Evolutionary conservation across 2,888 invertebrate genomes (phyloP), one percentile per base, ranked within the genome.

Genomic region (Oligia latruncula): DNA sequence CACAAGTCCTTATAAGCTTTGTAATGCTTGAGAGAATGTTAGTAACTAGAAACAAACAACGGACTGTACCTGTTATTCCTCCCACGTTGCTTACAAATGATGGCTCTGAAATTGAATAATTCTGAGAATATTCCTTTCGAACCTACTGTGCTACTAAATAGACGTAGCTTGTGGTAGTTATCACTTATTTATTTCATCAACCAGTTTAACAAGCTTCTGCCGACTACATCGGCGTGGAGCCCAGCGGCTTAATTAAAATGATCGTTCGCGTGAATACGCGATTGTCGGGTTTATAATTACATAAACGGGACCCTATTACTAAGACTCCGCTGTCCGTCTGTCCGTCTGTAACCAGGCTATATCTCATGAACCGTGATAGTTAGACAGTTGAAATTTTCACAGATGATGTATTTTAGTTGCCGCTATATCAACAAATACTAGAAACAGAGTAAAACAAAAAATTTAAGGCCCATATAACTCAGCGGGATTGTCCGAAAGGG

Each of bases 21-120:
- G 40, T 13, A 35, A 52, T 49, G 4, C 60, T 4, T 43, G 17
- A 43, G 52, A 40, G 20, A 66, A 49, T 49, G 6, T n/a, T 20
- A 17, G 23, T 52, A 67, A 77, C 77, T 40, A 20, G 58, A 46
- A n/a, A 35, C 46, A n/a, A 76, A 76, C 66, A 65, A 6, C 2
- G 11, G 9, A 60, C 67, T 17, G 35, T 20, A 76, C 60, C 40
- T 66, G 4, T 49, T 15, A 77, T 65, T 67, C 29, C 66, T 60
- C 49, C 40, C 6, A 52, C 40, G 23, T 43, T 40, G 23, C 15
- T 13, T 17, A 29, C 15, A 75, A 65, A 58, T 46, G 17, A 77
- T 1, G 15, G 40, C 40, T 23, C 11, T 23, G 20, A 71, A 20
- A 15, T 40, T 9, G 9, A 35, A 46, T 1, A 49, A 49, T n/a